Conservation (phyloP, 2,113 vertebrate species). For the Prionailurus bengalensis region DNA sequence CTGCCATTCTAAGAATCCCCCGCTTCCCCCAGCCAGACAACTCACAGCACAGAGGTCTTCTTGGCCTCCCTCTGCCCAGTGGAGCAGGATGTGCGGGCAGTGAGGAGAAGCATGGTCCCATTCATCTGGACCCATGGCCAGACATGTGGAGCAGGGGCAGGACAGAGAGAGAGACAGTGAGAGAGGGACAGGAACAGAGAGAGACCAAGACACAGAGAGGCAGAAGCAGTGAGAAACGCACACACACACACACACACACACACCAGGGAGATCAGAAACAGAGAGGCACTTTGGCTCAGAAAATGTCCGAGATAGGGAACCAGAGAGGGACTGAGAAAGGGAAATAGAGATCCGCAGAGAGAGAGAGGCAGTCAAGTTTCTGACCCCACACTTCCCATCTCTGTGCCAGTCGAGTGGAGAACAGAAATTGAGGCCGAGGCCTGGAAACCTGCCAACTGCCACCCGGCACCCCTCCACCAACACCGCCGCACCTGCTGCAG, state of each 20-base stretch:
- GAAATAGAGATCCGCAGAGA: neutral
- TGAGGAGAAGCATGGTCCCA: constrained; percentile 95
- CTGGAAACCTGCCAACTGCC: neutral
- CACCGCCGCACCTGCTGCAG: neutral
- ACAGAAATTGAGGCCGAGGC: neutral
- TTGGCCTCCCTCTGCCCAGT: constrained; percentile 97
- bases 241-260: neutral
- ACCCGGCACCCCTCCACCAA: neutral
- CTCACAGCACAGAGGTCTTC: constrained; percentile 97
- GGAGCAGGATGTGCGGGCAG: constrained; percentile 95
- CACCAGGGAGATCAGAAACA: neutral
- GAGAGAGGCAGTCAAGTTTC: neutral
- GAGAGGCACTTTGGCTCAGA: neutral
- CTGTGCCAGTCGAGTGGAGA: neutral
- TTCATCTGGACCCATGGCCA: constrained; percentile 91
- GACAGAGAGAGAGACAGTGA: constrained; percentile 34
- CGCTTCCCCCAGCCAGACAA: constrained; percentile 73
- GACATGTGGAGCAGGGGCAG: constrained; percentile 4
- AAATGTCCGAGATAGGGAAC: neutral
- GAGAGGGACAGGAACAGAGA: neutral
- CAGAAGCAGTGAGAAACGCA: neutral
- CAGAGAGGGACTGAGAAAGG: neutral
- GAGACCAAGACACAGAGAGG: neutral
- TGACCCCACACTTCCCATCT: neutral
- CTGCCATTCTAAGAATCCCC: neutral